Percentiles rank a stretch among this genome's conserved stretches.
Evolutionary conservation across 2,113 vertebrate genomes (phyloP).

Genomic region (Amazona guildingii): DNA sequence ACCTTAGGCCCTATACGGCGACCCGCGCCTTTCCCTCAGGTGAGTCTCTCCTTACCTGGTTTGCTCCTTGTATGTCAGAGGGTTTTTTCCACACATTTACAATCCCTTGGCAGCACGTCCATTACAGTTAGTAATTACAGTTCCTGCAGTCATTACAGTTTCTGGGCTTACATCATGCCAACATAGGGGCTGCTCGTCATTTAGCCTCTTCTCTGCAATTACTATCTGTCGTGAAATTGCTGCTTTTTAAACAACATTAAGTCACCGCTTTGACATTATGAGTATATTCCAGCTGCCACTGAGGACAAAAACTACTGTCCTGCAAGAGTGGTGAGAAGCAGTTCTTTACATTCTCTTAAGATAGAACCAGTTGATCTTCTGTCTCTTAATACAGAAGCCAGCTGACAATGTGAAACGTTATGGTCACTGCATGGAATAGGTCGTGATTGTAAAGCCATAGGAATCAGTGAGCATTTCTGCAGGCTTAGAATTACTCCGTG

Average conservation of each 20-base stretch:
- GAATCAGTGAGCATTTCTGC: not conserved
- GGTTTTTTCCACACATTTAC: no score
- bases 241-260: not conserved
- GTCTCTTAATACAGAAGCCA: not conserved
- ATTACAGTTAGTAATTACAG: no score
- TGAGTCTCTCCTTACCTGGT: slow-evolving; percentile 88
- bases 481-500: not conserved
- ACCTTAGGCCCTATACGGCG: slow-evolving; percentile 97
- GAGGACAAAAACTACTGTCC: not conserved
- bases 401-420: not conserved
- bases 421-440: not conserved
- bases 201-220: not conserved
- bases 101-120: no score
- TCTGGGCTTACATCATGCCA: not conserved
- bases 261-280: not conserved
- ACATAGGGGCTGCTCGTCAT: not conserved
- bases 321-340: not conserved
- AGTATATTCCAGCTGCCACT: not conserved
- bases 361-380: not conserved
- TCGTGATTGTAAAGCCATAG: not conserved
- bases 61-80: slow-evolving; percentile 62
- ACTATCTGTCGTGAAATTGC: not conserved
- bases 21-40: slow-evolving; percentile 98
- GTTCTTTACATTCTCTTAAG: not conserved
- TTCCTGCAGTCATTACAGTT: not conserved